Conservation (phyloP, 1,140 invertebrate species). For the Periplaneta americana region DNA sequence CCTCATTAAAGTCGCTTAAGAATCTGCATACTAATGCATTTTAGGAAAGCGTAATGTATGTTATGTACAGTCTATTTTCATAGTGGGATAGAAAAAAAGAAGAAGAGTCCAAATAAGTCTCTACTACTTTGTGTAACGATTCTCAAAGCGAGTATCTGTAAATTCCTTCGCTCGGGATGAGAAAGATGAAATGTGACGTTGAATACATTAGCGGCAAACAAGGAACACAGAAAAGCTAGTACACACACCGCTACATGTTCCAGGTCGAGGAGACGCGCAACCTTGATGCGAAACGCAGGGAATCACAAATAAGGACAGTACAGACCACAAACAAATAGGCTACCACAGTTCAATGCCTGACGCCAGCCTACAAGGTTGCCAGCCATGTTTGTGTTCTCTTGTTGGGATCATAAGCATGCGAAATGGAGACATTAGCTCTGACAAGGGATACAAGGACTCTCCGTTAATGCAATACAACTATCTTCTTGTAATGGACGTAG, state of each 20-base stretch:
- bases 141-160: neutral
- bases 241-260: neutral
- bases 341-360: neutral
- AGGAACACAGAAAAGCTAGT: neutral
- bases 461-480: too few relatives aligned
- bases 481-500: too few relatives aligned
- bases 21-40: neutral
- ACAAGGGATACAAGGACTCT: too few relatives aligned
- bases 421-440: too few relatives aligned
- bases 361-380: too few relatives aligned
- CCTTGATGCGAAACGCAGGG: neutral
- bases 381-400: too few relatives aligned
- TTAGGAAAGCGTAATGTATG: neutral
- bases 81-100: neutral
- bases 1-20: neutral
- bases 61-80: neutral
- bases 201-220: neutral
- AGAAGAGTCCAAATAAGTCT: neutral
- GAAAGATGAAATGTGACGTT: neutral
- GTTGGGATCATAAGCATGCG: too few relatives aligned
- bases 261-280: neutral
- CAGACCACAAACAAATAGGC: neutral
- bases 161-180: neutral
- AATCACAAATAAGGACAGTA: neutral
- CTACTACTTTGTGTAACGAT: neutral